A percentile compares a stretch with the other conserved stretches of the same genome.
phyloP scores from a whole-genome alignment of 92 coral and sea anemone genomes.

The Epizoanthus scotinus region DNA sequence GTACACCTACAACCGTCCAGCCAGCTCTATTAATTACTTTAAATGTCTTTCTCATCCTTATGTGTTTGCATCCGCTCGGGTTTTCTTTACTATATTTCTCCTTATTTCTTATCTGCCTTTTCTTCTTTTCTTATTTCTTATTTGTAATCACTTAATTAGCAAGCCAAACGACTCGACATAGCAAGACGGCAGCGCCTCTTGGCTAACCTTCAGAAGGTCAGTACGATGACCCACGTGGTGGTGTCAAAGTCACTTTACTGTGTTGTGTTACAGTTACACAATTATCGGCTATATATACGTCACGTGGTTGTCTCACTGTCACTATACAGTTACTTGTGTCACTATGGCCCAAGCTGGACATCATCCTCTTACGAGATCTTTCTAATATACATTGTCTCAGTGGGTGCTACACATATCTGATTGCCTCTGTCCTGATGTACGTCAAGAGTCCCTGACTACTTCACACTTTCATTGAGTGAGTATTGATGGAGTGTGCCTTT shows the following conservation, averaged over 20 bases:
- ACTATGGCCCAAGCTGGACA: too few relatives aligned
- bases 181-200: slow-evolving; percentile 43
- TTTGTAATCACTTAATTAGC: slow-evolving; percentile 5
- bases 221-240: neutral
- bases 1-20: neutral
- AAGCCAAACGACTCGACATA: slow-evolving; percentile 40
- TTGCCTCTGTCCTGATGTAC: too few relatives aligned
- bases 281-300: too few relatives aligned
- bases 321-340: too few relatives aligned
- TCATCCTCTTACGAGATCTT: too few relatives aligned
- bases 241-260: neutral
- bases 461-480: too few relatives aligned
- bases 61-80: neutral
- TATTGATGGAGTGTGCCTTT: too few relatives aligned
- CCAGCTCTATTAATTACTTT: neutral
- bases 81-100: neutral
- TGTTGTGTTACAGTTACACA: neutral
- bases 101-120: neutral
- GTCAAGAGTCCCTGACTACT: too few relatives aligned
- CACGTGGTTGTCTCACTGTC: too few relatives aligned
- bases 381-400: too few relatives aligned
- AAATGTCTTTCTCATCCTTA: neutral
- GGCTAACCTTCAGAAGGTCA: slow-evolving; percentile 32
- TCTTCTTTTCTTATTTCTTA: neutral
- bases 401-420: too few relatives aligned